These are phyloP conservation scores for Heliconius nattereri DNA, from an alignment of 1,140 invertebrate species.

Conservation along the genomic window DNA sequence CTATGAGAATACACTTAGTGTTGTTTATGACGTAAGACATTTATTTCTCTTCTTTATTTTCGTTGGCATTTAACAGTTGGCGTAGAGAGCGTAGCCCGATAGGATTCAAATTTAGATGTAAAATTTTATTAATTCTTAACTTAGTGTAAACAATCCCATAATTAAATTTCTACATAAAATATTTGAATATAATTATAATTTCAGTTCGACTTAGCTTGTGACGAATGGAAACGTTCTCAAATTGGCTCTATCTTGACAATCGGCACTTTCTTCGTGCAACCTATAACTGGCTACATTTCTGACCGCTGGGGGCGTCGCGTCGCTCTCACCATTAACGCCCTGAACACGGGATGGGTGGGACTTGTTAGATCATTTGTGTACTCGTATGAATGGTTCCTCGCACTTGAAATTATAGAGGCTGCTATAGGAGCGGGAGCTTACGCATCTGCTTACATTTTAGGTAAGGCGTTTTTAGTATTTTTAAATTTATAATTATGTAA, in stretches of 20 bases:
- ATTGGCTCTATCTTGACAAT: conserved; percentile 87
- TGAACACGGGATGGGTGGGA: conserved; percentile 83
- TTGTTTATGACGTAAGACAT: conserved; percentile 71
- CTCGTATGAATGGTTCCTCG: conserved; percentile 84
- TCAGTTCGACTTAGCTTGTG: background rate
- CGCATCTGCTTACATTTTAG: conserved; percentile 76
- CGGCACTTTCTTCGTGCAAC: conserved; percentile 86
- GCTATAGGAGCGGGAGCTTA: conserved; percentile 77
- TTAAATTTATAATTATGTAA: background rate
- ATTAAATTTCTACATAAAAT: too few relatives aligned
- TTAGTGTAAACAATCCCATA: too few relatives aligned
- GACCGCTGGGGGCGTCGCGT: conserved; percentile 85
- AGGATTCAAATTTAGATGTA: too few relatives aligned
- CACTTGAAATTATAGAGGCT: conserved; percentile 85
- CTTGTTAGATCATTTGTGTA: conserved; percentile 85
- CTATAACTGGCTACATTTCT: conserved; percentile 85
- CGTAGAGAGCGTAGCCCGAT: too few relatives aligned
- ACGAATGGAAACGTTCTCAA: conserved; percentile 85
- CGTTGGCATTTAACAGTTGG: background rate
- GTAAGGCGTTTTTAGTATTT: conserved; percentile 43
- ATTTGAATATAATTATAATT: background rate
- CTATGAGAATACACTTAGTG: conserved; percentile 62
- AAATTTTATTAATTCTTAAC: too few relatives aligned
- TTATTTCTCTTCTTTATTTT: background rate
- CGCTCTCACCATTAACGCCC: conserved; percentile 83